These are phyloP conservation scores for Phoebastria nigripes DNA, from an alignment of 2,797 vertebrate species.

Conservation along the genomic window DNA sequence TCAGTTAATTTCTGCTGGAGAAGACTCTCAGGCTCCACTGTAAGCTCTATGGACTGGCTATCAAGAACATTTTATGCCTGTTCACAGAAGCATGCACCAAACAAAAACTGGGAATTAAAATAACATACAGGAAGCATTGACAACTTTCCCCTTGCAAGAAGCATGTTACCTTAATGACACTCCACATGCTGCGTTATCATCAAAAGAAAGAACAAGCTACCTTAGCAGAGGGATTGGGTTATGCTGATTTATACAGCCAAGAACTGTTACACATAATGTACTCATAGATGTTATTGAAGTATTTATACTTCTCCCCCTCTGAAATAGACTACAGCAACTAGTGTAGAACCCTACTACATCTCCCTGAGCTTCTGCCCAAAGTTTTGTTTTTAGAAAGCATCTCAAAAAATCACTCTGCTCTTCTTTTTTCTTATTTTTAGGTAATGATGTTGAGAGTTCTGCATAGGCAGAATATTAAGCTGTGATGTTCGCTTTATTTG, in stretches of 20 bases:
- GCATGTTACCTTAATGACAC: background rate
- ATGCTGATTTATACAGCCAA: background rate
- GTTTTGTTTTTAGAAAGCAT: background rate
- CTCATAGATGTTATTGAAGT: accelerated
- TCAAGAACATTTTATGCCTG: background rate
- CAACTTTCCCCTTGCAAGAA: background rate
- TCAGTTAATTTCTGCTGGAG: background rate
- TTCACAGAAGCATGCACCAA: background rate
- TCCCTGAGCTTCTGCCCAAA: background rate
- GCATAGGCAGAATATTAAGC: background rate
- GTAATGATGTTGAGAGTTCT: background rate
- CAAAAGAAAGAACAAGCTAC: too few species aligned
- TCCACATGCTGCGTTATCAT: background rate
- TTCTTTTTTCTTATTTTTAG: background rate
- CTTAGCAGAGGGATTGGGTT: background rate
- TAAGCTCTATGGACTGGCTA: background rate
- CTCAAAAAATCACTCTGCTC: background rate
- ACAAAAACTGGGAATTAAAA: background rate
- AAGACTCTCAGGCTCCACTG: background rate
- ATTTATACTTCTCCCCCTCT: background rate
- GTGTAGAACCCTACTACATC: background rate
- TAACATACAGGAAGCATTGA: accelerated
- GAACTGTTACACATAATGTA: accelerated
- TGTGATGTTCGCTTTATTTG: background rate
- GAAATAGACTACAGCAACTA: background rate